Conservation (phyloP, 2,797 vertebrate species). For the Aeoliscus strigatus region DNA sequence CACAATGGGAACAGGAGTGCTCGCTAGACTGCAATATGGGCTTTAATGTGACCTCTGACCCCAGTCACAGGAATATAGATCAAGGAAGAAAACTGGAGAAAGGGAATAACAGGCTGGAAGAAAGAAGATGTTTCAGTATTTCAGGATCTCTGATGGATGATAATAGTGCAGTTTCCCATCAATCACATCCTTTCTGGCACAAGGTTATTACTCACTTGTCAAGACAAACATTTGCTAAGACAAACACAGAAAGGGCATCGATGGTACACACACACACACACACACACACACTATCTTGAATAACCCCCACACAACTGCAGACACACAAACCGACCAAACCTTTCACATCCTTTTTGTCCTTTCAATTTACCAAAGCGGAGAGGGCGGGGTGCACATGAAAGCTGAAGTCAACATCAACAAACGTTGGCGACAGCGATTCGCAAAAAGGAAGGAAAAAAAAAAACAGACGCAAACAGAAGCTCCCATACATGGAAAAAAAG, state of each 20-base stretch:
- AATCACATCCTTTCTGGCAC: constrained; percentile 36
- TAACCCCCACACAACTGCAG: constrained; percentile 1
- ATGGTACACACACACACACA: constrained; percentile 18
- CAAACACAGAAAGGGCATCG: constrained; percentile 5
- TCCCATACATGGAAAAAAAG: constrained; percentile 1
- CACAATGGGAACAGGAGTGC: constrained; percentile 62
- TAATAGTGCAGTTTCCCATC: constrained; percentile 38
- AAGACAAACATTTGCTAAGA: constrained; percentile 26
- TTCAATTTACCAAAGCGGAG: constrained; percentile 18
- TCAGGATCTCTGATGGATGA: constrained; percentile 43
- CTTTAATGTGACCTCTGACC: constrained; percentile 62
- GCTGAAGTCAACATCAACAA: constrained; percentile 25
- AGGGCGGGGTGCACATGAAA: constrained; percentile 8
- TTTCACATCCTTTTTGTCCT: constrained; percentile 14
- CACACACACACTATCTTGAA: constrained; percentile 2
- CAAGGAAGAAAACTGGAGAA: constrained; percentile 38
- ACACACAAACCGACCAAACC: constrained; percentile 18
- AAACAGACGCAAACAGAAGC: constrained; percentile 14
- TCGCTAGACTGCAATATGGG: constrained; percentile 55
- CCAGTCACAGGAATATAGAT: constrained; percentile 48
- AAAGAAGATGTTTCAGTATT: constrained; percentile 24
- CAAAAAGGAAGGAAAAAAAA: too few relatives aligned
- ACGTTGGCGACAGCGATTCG: constrained; percentile 7
- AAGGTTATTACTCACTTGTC: constrained; percentile 47
- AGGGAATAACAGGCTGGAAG: constrained; percentile 11